phyloP scores from a whole-genome alignment of 2,797 vertebrate species.

The Paratrypauchen microcephalus region DNA sequence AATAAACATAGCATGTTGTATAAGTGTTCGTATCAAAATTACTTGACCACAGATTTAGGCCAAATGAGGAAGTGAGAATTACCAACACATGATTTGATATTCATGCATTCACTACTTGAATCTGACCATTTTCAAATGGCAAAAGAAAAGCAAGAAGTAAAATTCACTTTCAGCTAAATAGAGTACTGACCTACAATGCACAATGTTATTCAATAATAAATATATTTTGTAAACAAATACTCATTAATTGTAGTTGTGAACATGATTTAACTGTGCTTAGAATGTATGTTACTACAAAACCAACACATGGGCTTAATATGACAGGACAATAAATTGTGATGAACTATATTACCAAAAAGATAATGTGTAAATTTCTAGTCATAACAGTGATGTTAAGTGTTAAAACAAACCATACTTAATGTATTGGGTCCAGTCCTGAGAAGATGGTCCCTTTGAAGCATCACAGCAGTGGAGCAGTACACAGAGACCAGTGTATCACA shows the following conservation, averaged over 20 bases:
- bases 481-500: slow-evolving; percentile 71
- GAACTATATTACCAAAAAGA: background rate
- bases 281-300: no score
- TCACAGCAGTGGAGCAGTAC: slow-evolving; percentile 81
- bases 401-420: slow-evolving; percentile 72
- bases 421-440: slow-evolving; percentile 60
- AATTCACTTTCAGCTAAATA: background rate
- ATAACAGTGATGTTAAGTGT: background rate
- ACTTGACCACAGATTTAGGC: background rate
- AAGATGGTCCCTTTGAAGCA: slow-evolving; percentile 79
- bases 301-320: no score
- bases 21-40: background rate
- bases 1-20: background rate
- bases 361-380: background rate
- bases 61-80: slow-evolving; percentile 26
- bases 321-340: background rate
- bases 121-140: background rate
- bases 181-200: background rate
- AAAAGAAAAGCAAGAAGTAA: background rate
- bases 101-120: background rate
- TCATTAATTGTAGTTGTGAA: no score
- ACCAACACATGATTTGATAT: background rate
- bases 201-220: no score
- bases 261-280: no score
- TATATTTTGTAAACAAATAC: background rate